Evolutionary conservation across 1,140 invertebrate species (phyloP).

Genomic region (Caenorhabditis latens): DNA sequence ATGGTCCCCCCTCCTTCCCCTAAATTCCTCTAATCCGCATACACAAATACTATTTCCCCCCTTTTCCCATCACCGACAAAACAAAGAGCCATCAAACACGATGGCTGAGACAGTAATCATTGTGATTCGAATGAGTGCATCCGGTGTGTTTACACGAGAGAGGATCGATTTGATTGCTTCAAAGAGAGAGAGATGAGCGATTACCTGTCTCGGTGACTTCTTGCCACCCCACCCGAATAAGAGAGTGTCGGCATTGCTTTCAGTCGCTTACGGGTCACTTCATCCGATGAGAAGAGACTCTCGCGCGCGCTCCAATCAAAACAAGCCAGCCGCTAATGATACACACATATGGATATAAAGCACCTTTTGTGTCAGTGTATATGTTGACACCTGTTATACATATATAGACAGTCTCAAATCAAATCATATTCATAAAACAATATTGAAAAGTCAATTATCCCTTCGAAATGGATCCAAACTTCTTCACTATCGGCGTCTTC

Average conservation of each 20-base stretch:
- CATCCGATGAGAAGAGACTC: background rate
- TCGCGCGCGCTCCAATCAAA: conserved; percentile 20
- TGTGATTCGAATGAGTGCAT: conserved; percentile 49
- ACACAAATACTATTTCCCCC: background rate
- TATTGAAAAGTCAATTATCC: background rate
- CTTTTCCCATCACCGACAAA: conserved; percentile 19
- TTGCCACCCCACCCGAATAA: no score
- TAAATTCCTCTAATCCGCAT: no score
- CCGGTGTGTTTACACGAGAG: conserved; percentile 31
- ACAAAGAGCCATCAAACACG: conserved; percentile 36
- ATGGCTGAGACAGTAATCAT: conserved; percentile 12
- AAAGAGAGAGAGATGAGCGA: conserved; percentile 17
- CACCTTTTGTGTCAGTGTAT: background rate
- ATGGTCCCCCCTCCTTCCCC: no score
- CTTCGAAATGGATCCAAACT: background rate
- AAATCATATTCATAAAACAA: no score
- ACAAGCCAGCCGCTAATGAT: background rate
- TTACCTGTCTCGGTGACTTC: background rate
- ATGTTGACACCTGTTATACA: conserved; percentile 31
- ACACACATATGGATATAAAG: background rate
- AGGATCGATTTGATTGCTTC: conserved; percentile 36
- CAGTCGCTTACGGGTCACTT: conserved; percentile 43
- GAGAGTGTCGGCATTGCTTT: conserved; percentile 23
- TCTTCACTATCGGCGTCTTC: background rate
- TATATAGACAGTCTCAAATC: no score